A percentile compares a stretch with the other conserved stretches of the same genome.
Evolutionary conservation across 2,888 invertebrate species (phyloP).

Genomic region (Augiades crinisus): DNA sequence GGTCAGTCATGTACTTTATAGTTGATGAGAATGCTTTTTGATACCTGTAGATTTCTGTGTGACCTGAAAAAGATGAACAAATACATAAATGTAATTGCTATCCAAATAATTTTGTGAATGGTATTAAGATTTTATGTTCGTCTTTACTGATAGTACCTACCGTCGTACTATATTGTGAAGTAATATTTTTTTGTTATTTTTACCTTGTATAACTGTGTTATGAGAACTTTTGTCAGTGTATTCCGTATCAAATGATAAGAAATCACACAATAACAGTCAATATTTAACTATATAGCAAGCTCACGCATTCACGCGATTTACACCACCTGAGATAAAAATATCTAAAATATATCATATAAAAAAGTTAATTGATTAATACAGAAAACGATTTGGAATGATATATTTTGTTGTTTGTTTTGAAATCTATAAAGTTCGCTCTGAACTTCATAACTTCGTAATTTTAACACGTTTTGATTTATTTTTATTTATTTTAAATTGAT

Average conservation of each 20-base stretch:
- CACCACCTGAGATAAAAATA: no score
- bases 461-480: no score
- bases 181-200: not conserved
- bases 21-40: slow-evolving; percentile 23
- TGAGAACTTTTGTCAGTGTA: not conserved
- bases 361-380: no score
- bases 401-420: no score
- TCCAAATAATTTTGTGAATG: not conserved
- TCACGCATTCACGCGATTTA: slow-evolving; percentile 22
- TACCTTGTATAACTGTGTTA: not conserved
- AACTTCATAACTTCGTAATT: no score
- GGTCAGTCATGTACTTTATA: slow-evolving; percentile 43
- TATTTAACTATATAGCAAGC: not conserved
- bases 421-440: no score
- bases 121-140: not conserved
- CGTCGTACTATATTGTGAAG: not conserved
- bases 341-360: no score
- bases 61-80: not conserved
- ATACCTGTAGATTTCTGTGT: slow-evolving; percentile 9
- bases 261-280: not conserved
- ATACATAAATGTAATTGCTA: not conserved
- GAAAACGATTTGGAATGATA: no score
- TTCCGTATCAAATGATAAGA: slow-evolving; percentile 13
- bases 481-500: no score
- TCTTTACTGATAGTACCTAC: not conserved